These are phyloP conservation scores for Helogale parvula DNA, from an alignment of 2,113 vertebrate species.

Conservation along the genomic window DNA sequence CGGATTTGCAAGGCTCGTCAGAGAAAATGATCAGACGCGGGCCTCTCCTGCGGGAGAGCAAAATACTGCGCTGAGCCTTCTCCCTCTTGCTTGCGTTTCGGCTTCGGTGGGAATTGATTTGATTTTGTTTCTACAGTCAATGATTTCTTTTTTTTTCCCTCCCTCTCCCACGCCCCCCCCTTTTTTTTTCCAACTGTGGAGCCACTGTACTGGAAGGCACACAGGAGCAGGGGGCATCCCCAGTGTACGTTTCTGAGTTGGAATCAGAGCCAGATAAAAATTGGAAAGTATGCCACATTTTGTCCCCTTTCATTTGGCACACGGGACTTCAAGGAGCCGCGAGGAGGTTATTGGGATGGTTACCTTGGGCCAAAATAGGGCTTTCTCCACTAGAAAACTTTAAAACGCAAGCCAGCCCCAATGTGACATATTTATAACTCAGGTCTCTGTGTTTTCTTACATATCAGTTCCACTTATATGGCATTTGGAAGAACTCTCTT, in stretches of 20 bases:
- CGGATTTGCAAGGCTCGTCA: slow-evolving; percentile 67
- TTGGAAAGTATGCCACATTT: not conserved
- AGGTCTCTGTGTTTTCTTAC: not conserved
- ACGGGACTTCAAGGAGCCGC: not conserved
- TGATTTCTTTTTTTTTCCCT: not conserved
- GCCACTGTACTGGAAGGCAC: not conserved
- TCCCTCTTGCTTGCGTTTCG: not conserved
- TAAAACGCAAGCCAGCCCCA: not conserved
- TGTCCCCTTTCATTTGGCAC: not conserved
- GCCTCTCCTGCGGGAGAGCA: not conserved
- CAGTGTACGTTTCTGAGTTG: not conserved
- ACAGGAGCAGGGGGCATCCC: not conserved
- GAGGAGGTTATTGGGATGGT: not conserved
- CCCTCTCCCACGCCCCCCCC: too few relatives aligned
- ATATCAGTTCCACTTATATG: not conserved
- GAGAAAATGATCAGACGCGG: slow-evolving; percentile 53
- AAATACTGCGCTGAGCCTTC: not conserved
- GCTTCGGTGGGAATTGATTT: not conserved
- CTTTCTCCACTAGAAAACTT: not conserved
- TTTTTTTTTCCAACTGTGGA: not conserved
- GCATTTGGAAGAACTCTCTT: not conserved
- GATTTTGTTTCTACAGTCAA: not conserved
- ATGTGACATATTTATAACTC: not conserved
- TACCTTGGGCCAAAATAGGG: not conserved
- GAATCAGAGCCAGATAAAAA: not conserved